Evolutionary conservation across 2,888 invertebrate species (phyloP), one percentile per base, ranked within the genome.

Genomic region (Drosophila melanocephala): DNA sequence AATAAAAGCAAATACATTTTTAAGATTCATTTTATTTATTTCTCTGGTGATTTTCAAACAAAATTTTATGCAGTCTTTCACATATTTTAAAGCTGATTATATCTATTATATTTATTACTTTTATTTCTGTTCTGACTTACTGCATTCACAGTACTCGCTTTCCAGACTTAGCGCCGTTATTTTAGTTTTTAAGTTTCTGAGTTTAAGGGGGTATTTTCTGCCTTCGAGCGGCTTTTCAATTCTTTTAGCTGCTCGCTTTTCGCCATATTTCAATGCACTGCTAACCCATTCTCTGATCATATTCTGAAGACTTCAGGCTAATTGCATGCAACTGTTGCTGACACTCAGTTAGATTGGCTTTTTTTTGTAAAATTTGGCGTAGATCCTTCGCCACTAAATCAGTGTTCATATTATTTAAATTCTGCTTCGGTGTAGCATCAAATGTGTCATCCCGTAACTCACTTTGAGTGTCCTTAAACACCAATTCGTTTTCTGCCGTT

Each of bases 191-290:
- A 14, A 1, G 7, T 7, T n/a, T 42, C 42, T n/a, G n/a, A n/a
- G 10, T n/a, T 42, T 0, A 42, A 42, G 10, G n/a, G 1, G 10
- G 5, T 22, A 42, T 42, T n/a, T n/a, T 22, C 5, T 22, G 42
- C 42, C 1, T 12, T 22, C 4, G 14, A 47, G 4, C 2, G 7
- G 1, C 1, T 35, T 47, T 69, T 50, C 1, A 76, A 32, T n/a
- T 62, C 4, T 2, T 51, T 19, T 2, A 66, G 19, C 2, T 28
- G 19, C 26, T 61, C 30, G 30, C 5, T 39, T 10, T 61, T 37
- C 50, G 33, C 39, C 60, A 61, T 3, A 74, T 61, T 10, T 63
- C 53, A 26, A 52, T 65, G n/a, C 51, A 60, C 7, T 65, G 33
- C 5, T 39, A 35, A 0, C 55, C 47, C 19, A 75, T 47, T 7